Conservation (phyloP, 1,140 invertebrate species). For the Antheraea mylitta region DNA sequence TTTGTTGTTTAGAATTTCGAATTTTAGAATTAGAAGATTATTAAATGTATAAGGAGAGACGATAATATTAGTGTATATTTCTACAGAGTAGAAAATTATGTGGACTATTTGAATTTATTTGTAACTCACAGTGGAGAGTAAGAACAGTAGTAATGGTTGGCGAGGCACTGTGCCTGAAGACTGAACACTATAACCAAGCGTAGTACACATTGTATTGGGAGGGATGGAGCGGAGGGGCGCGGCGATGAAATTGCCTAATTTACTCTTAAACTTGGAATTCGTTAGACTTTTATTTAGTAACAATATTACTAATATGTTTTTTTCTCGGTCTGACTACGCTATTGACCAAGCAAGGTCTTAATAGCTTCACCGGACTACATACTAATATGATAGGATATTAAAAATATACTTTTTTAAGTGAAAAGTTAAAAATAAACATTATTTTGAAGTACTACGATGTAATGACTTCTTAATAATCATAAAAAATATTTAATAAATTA, state of each 20-base stretch:
- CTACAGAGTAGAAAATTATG: not conserved
- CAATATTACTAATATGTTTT: no score
- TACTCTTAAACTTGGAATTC: conserved; percentile 23
- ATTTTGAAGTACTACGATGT: no score
- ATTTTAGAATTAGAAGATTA: not conserved
- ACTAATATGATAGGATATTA: no score
- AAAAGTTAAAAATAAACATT: no score
- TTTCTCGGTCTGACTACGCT: no score
- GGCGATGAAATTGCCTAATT: conserved; percentile 29
- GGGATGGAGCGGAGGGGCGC: conserved; percentile 27
- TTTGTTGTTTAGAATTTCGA: not conserved
- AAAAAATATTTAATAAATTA: no score
- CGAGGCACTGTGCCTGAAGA: conserved; percentile 46
- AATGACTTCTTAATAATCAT: no score
- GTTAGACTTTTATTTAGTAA: no score
- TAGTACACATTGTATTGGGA: conserved; percentile 13
- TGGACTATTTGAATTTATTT: not conserved
- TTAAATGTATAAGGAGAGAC: not conserved
- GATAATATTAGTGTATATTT: not conserved
- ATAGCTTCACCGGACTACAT: no score
- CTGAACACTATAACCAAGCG: conserved; percentile 34
- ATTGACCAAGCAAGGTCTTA: no score
- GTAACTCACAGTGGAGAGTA: conserved; percentile 1
- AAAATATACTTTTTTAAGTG: no score
- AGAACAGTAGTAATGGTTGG: conserved; percentile 40